A percentile compares a stretch with the other conserved stretches of the same genome.
Conservation (phyloP, 2,888 invertebrate species). For the Tachina grossa region DNA sequence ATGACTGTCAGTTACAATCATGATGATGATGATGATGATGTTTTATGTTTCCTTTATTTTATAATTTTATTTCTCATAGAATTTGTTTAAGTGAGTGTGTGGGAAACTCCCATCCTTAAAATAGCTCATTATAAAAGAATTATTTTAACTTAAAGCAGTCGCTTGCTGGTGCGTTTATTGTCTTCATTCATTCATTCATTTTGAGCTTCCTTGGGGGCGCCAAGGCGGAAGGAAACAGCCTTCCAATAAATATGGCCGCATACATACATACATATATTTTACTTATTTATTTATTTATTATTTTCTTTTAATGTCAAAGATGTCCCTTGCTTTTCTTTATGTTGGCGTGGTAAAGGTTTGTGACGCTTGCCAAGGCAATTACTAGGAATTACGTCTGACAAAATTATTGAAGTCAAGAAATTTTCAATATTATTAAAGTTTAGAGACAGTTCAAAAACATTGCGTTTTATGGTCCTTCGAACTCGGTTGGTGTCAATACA, state of each 20-base stretch:
- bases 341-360: background rate
- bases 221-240: slow-evolving; percentile 64
- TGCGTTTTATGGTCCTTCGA: no score
- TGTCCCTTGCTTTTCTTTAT: slow-evolving; percentile 6
- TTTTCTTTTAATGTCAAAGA: slow-evolving; percentile 26
- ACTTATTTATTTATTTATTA: background rate
- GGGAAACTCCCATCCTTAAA: slow-evolving; percentile 3
- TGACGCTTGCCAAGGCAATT: slow-evolving; percentile 41
- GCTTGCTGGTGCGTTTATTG: slow-evolving; percentile 16
- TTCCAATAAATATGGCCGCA: slow-evolving; percentile 53
- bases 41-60: slow-evolving; percentile 17
- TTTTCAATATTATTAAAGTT: no score
- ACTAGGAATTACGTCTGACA: slow-evolving; percentile 23
- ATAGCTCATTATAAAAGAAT: slow-evolving; percentile 65
- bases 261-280: slow-evolving; percentile 41
- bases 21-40: slow-evolving; percentile 30
- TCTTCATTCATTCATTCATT: slow-evolving; percentile 30
- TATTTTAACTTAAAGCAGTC: slow-evolving; percentile 39
- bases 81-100: slow-evolving; percentile 6
- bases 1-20: slow-evolving; percentile 20
- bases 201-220: slow-evolving; percentile 56
- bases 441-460: no score
- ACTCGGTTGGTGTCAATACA: slow-evolving; percentile 27
- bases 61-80: background rate
- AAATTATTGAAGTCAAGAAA: background rate